Base-by-base conservation (phyloP, 1,140 invertebrate species). In the Diorhabda carinulata region DNA sequence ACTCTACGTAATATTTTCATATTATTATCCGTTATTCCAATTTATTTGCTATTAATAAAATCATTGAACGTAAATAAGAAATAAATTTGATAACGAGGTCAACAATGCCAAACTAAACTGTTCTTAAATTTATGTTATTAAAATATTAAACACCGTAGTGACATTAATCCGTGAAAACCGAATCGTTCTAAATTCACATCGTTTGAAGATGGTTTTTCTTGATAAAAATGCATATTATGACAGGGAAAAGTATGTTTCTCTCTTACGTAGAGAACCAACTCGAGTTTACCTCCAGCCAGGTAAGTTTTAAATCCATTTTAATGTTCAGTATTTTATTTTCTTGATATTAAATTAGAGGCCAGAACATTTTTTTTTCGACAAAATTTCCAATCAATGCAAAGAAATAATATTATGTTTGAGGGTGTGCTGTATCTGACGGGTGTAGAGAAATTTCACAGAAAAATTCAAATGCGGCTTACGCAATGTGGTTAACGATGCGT, bases 231-330 rank as follows among this genome's bases (percentile, higher is more conserved):
- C 25, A 25, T 25, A 52, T 6, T 52, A 52, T 25, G 58, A 60
- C 41, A 60, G n/a, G 3, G 58, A 7, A 10, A 64, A 64, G 45
- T 64, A 64, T 56, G 52, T 64, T 56, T 43, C 63, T 6, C 8
- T 64, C 6, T 56, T 64, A 47, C n/a, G 63, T 9, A 64, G 63
- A 40, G 63, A 64, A 40, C 63, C 63, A 7, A 64, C 63, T 5
- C 52, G 56, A 52, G 52, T 64, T 56, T 64, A 64, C 56, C 44
- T 64, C 56, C 10, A 45, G 45, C 63, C 63, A 64, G 63, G 63
- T 64, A n/a, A 52, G 47, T 52, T 52, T 52, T n/a, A 25, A 25
- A 25, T 25, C 25, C n/a, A 56, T 6, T 56, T 56, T 56, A 56
- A 25, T 25, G 25, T 25, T 25, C 25, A 25, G 2, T 25, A 25